These are phyloP conservation scores for Stenoptilia bipunctidactyla DNA, from an alignment of 2,888 invertebrate species.

Conservation along the genomic window DNA sequence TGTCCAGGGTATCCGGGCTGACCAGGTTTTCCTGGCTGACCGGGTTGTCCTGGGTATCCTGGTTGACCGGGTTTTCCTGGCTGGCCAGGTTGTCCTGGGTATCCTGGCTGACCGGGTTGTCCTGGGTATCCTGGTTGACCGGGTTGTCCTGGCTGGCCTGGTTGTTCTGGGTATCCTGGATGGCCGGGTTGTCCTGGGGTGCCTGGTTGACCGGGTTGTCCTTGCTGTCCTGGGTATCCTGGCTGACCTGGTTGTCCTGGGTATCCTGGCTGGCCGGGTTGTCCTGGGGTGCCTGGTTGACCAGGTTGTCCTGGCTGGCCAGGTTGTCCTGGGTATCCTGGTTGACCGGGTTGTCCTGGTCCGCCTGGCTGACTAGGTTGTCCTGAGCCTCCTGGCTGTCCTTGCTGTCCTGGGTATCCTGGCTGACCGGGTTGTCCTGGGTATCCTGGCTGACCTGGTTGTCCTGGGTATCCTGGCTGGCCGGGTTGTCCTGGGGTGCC, in stretches of 20 bases:
- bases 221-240: constrained; percentile 12
- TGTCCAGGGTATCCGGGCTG: constrained; percentile 9
- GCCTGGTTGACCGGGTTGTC: constrained; percentile 26
- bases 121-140: constrained; percentile 9
- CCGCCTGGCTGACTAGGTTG: background rate
- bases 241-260: background rate
- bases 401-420: constrained; percentile 25
- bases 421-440: constrained; percentile 18
- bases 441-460: constrained; percentile 3
- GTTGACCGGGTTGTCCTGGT: background rate
- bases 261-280: background rate
- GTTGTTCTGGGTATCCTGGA: background rate
- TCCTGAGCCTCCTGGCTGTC: constrained; percentile 11
- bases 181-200: constrained; percentile 15
- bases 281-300: constrained; percentile 9
- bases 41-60: background rate
- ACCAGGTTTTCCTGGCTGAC: background rate
- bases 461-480: background rate
- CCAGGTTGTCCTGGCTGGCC: constrained; percentile 26
- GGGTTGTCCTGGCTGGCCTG: background rate
- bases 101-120: constrained; percentile 19
- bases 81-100: no score
- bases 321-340: constrained; percentile 11
- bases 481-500: constrained; percentile 4
- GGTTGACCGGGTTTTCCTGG: constrained; percentile 14